A percentile compares a stretch with the other conserved stretches of the same genome.
Evolutionary conservation across 2,797 vertebrate genomes (phyloP).

Genomic region (Falco biarmicus): DNA sequence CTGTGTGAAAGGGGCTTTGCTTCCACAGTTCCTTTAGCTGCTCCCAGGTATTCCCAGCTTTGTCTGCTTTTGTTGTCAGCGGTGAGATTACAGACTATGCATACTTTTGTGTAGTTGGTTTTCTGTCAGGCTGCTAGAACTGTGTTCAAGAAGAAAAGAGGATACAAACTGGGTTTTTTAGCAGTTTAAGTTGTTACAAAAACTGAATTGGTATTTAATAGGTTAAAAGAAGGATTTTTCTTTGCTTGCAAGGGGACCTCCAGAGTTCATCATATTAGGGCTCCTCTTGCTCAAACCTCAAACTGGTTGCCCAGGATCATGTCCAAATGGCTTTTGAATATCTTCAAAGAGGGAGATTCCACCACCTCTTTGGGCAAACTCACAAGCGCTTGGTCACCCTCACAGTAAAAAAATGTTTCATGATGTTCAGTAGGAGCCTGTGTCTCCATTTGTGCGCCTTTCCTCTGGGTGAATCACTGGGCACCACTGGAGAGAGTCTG

Average conservation of each 20-base stretch:
- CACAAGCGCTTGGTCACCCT: background rate
- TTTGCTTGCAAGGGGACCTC: background rate
- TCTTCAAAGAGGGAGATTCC: background rate
- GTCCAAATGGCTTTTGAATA: background rate
- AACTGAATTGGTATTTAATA: background rate
- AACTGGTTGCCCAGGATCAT: background rate
- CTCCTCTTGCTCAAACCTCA: background rate
- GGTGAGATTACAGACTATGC: background rate
- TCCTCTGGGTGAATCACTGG: background rate
- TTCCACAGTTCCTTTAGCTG: background rate
- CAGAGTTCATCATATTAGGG: background rate
- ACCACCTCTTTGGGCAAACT: background rate
- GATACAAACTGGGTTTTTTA: background rate
- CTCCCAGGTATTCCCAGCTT: background rate
- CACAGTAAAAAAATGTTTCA: background rate
- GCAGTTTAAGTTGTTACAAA: background rate
- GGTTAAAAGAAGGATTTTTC: background rate
- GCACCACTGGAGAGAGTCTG: too few species aligned
- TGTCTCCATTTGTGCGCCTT: background rate
- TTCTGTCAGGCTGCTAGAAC: background rate
- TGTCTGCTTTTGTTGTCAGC: background rate
- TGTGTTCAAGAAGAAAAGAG: background rate
- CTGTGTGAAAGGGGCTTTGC: background rate
- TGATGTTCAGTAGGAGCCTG: background rate
- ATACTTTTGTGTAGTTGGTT: background rate